phyloP scores from a whole-genome alignment of 1,140 invertebrate species.

The Ceratina australensis region DNA sequence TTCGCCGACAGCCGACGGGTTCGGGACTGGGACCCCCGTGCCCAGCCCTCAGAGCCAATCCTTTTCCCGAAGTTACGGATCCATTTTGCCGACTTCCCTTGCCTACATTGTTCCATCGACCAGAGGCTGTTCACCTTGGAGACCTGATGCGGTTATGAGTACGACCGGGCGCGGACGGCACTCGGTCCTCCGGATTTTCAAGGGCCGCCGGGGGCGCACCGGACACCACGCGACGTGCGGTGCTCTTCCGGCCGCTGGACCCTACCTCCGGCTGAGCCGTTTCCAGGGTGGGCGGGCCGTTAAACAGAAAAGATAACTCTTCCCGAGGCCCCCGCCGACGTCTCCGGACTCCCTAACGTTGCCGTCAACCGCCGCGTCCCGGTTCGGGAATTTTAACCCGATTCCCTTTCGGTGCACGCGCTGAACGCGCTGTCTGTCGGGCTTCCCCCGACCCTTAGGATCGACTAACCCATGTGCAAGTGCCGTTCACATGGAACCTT shows the following conservation, averaged over 20 bases:
- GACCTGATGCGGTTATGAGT: slow-evolving; percentile 39
- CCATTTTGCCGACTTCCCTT: slow-evolving; percentile 91
- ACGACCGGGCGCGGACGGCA: too few relatives aligned
- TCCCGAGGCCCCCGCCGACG: slow-evolving; percentile 90
- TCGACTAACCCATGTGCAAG: slow-evolving; percentile 94
- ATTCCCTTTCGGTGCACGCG: not conserved
- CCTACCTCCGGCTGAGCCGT: slow-evolving; percentile 2
- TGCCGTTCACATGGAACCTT: slow-evolving; percentile 95
- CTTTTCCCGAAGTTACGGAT: slow-evolving; percentile 91
- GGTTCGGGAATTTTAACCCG: not conserved
- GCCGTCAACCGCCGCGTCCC: slow-evolving; percentile 1
- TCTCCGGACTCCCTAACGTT: slow-evolving; percentile 92
- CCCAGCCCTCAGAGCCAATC: slow-evolving; percentile 88
- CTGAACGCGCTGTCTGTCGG: not conserved
- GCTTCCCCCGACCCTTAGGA: slow-evolving; percentile 84
- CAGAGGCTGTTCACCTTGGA: slow-evolving; percentile 86
- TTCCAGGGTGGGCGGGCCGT: slow-evolving; percentile 82
- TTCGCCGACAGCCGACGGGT: slow-evolving; percentile 81
- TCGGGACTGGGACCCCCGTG: too few relatives aligned
- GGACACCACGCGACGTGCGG: slow-evolving; percentile 75
- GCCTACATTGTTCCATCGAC: slow-evolving; percentile 94
- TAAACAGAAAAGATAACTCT: slow-evolving; percentile 88
- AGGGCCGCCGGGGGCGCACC: slow-evolving; percentile 52
- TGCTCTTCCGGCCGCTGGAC: too few relatives aligned
- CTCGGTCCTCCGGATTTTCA: too few relatives aligned